Evolutionary conservation across 1,140 invertebrate species (phyloP).

Genomic region (Stegodyphus mimosarum): DNA sequence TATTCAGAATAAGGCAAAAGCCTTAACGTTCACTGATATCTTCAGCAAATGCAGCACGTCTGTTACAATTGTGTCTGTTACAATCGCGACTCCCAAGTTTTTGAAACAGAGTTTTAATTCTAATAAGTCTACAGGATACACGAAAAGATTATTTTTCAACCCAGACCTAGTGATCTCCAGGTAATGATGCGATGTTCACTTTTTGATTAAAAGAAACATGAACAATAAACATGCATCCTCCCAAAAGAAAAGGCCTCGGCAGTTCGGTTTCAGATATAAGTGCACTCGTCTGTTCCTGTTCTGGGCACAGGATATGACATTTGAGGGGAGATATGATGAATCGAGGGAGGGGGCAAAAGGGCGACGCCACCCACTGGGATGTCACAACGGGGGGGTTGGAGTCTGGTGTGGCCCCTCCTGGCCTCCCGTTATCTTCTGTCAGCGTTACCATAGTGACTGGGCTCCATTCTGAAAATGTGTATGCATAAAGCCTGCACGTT

Average conservation of each 20-base stretch:
- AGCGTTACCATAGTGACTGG: slow-evolving; percentile 49
- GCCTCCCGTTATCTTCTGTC: slow-evolving; percentile 57
- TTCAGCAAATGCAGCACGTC: too few relatives aligned
- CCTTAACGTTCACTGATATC: too few relatives aligned
- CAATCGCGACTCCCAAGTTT: too few relatives aligned
- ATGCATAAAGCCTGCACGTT: slow-evolving; percentile 31
- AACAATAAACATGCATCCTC: too few relatives aligned
- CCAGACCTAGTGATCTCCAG: background rate
- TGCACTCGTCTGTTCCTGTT: background rate
- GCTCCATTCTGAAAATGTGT: slow-evolving; percentile 29
- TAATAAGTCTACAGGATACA: too few relatives aligned
- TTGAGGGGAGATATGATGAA: slow-evolving; percentile 56
- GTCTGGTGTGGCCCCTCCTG: slow-evolving; percentile 10
- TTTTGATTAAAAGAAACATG: background rate
- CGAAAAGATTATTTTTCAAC: background rate
- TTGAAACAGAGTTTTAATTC: too few relatives aligned
- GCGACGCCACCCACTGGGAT: slow-evolving; percentile 54
- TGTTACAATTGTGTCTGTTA: too few relatives aligned
- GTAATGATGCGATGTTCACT: background rate
- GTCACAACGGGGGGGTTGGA: slow-evolving; percentile 33
- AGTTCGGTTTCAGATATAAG: background rate
- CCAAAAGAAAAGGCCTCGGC: background rate
- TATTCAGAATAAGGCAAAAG: too few relatives aligned
- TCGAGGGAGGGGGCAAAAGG: slow-evolving; percentile 57
- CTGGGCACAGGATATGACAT: slow-evolving; percentile 35